These are phyloP conservation scores for Garrulus glandarius DNA, from an alignment of 2,797 vertebrate genomes.

Conservation along the genomic window DNA sequence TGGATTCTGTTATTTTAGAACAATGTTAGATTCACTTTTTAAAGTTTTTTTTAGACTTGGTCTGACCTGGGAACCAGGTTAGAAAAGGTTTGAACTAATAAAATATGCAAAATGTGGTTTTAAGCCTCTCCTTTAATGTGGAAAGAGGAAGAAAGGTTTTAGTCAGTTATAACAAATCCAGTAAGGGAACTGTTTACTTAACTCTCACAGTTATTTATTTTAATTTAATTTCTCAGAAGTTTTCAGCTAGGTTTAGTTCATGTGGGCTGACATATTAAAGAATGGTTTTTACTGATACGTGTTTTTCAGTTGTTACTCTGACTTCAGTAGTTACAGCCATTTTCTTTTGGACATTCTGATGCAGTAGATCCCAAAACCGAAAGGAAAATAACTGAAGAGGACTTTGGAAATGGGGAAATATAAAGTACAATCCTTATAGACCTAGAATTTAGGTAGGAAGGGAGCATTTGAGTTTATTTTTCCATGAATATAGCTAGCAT, in stretches of 20 bases:
- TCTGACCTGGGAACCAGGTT: slow-evolving; percentile 37
- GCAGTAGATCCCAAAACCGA: not conserved
- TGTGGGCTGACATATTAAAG: not conserved
- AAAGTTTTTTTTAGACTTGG: not conserved
- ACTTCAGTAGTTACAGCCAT: not conserved
- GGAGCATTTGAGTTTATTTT: not conserved
- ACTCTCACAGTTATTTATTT: slow-evolving; percentile 25
- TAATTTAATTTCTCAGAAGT: slow-evolving; percentile 4
- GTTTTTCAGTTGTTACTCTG: not conserved
- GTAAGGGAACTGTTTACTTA: slow-evolving; percentile 38
- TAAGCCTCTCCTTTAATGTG: slow-evolving; percentile 40
- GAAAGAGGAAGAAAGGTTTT: slow-evolving; percentile 50
- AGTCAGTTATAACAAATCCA: slow-evolving; percentile 4
- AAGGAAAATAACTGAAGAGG: not conserved
- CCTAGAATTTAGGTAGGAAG: not conserved
- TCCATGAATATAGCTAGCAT: not conserved
- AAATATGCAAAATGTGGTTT: slow-evolving; percentile 59
- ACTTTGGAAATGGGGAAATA: not conserved
- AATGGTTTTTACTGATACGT: not conserved
- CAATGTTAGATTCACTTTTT: not conserved
- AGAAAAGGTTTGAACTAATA: slow-evolving; percentile 32
- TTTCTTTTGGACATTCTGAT: not conserved
- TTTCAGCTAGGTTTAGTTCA: slow-evolving; percentile 3
- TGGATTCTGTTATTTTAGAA: not conserved
- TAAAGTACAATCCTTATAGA: not conserved